Conservation (phyloP, 2,797 vertebrate genomes). For the Galaxias olidus region DNA sequence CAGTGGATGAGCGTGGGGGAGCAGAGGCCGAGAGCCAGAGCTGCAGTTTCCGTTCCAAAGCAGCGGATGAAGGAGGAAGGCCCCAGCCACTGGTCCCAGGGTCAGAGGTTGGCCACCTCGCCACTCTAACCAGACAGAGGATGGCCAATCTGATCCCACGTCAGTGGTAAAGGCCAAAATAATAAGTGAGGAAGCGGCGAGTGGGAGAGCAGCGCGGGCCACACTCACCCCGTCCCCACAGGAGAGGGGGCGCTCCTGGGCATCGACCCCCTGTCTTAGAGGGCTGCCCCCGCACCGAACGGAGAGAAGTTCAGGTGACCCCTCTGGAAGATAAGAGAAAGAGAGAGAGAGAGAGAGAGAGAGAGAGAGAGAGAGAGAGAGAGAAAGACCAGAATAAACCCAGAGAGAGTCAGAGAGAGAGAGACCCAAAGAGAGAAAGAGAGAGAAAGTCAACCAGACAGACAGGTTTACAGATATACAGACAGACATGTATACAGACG, state of each 20-base stretch:
- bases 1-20: no score
- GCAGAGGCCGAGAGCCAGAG: constrained; percentile 34
- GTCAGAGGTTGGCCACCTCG: constrained; percentile 16
- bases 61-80: constrained; percentile 1
- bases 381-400: neutral
- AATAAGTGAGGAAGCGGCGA: constrained; percentile 13
- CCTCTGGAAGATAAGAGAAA: constrained; percentile 72
- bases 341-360: constrained; percentile 3
- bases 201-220: constrained; percentile 41
- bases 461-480: constrained; percentile 4
- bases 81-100: constrained; percentile 6
- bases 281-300: constrained; percentile 82
- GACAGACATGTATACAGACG: constrained; percentile 3
- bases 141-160: neutral
- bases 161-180: constrained; percentile 2
- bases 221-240: constrained; percentile 78
- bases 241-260: constrained; percentile 48
- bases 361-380: neutral
- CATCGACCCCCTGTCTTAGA: constrained; percentile 61
- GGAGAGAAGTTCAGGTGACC: constrained; percentile 85
- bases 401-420: neutral
- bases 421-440: neutral
- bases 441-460: constrained; percentile 13
- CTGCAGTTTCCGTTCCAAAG: constrained; percentile 62
- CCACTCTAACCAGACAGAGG: constrained; percentile 1